phyloP scores from a whole-genome alignment of 2,797 vertebrate species.

The Chelidonichthys spinosus region DNA sequence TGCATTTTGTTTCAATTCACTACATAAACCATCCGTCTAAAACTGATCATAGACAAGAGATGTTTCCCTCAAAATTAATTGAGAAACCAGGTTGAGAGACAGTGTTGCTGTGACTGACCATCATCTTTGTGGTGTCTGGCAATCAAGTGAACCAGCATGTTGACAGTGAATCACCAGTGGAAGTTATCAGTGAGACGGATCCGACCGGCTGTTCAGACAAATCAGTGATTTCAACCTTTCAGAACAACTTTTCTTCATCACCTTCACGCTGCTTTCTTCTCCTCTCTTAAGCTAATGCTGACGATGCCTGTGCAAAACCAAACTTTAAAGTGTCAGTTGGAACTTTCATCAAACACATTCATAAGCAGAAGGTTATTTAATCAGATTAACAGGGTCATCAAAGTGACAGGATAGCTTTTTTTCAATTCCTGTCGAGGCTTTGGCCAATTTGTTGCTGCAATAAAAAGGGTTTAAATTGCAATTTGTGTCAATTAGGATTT shows the following conservation, averaged over 20 bases:
- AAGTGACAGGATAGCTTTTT: background rate
- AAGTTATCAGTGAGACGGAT: conserved; percentile 6
- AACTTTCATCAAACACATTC: background rate
- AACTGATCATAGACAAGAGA: background rate
- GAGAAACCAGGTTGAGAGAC: background rate
- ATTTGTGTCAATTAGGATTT: no score
- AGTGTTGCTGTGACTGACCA: no score
- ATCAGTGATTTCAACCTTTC: conserved; percentile 18
- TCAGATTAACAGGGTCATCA: background rate
- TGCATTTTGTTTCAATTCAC: no score
- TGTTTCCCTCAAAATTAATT: no score
- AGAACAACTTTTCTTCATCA: background rate
- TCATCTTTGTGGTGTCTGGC: no score
- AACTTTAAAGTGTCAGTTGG: background rate
- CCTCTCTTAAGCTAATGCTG: conserved; percentile 10
- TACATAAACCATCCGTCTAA: background rate
- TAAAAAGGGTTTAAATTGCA: no score
- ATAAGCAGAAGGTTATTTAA: conserved; percentile 2
- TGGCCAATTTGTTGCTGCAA: no score
- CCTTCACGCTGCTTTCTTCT: background rate
- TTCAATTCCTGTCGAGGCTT: no score
- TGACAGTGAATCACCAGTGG: background rate
- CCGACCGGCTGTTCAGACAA: conserved; percentile 27
- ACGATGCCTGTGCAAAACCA: conserved; percentile 1
- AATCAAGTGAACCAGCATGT: background rate